phyloP scores from a whole-genome alignment of 2,888 invertebrate genomes.

The Calameuta filiformis region DNA sequence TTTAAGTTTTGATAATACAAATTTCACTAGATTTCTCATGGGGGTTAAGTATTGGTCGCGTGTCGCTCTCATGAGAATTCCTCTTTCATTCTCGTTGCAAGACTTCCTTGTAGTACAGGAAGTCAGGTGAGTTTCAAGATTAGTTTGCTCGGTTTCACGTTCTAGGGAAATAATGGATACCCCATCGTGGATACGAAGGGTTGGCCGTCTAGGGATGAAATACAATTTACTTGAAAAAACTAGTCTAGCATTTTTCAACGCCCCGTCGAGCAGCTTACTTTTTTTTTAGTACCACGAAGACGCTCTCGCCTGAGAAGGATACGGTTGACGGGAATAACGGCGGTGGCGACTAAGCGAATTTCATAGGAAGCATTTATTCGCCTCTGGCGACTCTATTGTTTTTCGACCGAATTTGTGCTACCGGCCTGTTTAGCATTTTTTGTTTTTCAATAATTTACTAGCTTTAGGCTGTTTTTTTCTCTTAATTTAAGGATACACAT shows the following conservation, averaged over 20 bases:
- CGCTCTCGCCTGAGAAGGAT: background rate
- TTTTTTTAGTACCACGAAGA: background rate
- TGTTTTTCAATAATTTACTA: too few species aligned
- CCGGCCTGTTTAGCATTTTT: background rate
- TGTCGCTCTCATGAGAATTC: background rate
- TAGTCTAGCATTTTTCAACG: background rate
- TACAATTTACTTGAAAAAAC: background rate
- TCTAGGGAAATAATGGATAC: background rate
- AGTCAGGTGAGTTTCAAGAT: background rate
- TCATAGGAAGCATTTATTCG: background rate
- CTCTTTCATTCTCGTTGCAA: background rate
- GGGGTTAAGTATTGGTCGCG: background rate
- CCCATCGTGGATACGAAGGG: background rate
- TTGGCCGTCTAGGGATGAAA: background rate
- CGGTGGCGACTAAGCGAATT: background rate
- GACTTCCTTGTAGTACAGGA: background rate
- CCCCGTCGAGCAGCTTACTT: background rate
- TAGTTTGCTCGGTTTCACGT: background rate
- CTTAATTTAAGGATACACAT: too few species aligned
- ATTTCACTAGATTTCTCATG: slow-evolving; percentile 11
- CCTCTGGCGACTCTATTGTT: background rate
- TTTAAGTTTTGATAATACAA: background rate
- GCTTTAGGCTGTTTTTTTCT: too few species aligned
- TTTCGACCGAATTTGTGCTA: background rate
- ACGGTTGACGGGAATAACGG: background rate